phyloP scores from a whole-genome alignment of 2,797 vertebrate genomes.

The Peromyscus melanophrys region DNA sequence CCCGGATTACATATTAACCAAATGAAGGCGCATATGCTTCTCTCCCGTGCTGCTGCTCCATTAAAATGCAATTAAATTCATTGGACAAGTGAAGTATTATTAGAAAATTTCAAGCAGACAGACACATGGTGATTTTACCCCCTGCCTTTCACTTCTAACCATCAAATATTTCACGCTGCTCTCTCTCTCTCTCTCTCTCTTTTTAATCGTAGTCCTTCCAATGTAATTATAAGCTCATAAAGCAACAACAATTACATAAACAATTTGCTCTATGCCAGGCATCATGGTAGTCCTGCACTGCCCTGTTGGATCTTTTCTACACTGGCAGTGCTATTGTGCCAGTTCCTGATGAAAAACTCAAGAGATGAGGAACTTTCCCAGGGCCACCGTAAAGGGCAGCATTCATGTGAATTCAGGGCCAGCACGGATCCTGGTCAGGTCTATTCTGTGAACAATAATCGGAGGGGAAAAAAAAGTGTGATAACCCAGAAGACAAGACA shows the following conservation, averaged over 20 bases:
- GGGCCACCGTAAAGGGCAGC: not conserved
- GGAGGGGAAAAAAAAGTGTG: too few species aligned
- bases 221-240: not conserved
- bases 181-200: not conserved
- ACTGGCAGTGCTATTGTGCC: not conserved
- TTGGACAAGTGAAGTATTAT: slow-evolving; percentile 20
- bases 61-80: not conserved
- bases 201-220: not conserved
- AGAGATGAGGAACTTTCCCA: not conserved
- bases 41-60: not conserved
- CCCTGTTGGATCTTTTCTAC: not conserved
- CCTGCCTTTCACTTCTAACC: not conserved
- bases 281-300: not conserved
- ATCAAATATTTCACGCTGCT: not conserved
- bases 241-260: not conserved
- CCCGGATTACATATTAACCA: not conserved
- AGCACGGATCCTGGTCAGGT: not conserved
- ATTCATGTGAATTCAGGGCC: not conserved
- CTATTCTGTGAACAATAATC: not conserved
- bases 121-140: not conserved
- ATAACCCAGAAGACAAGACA: not conserved
- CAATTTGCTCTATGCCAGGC: not conserved
- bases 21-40: not conserved
- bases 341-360: not conserved
- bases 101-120: not conserved